Base-by-base conservation (phyloP, 2,797 vertebrate species). In the Hyperoplus lanceolatus region DNA sequence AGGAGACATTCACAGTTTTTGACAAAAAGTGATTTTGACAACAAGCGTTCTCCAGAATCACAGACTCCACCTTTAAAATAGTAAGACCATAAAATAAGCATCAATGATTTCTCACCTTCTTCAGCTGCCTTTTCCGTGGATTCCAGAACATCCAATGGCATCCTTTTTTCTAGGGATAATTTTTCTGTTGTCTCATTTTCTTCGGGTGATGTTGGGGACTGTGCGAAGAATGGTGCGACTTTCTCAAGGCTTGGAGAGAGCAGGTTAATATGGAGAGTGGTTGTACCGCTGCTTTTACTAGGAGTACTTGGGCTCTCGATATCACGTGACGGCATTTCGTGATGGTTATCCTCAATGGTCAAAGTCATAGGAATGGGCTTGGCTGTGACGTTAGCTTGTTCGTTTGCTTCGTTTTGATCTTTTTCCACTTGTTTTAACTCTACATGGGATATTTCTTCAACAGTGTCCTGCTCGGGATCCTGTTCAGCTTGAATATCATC, bases 211-310 rank as follows among this genome's bases (percentile, higher is more conserved):
- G 51, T 21, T 29, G 77, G 61, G 4, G 81, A 51, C 60, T 70
- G 82, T 0, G 64, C 73, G 7, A 86, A 88, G 16, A 81, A 55
- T 54, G 78, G 16, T 0, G 18, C 0, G 29, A 5, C 45, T 64
- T 82, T 88, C 53, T 91, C 89, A 4, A 81, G 63, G 66, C 73
- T 86, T 8, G 89, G 86, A 55, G 93, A 92, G 55, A 72, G 45
- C 0, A 90, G 77, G 1, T 87, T 87, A 0, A 89, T 85, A 59
- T 86, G 79, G 59, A 92, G 4, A 7, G 29, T 67, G 36, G 82
- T 54, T 0, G 56, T 82, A 14, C 12, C 29, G 45, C 62, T 69
- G 60, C 74, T 83, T 66, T 77, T 77, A 54, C 73, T 68, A 75
- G 85, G 80, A 67, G 67, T 51, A 36, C 21, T 55, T 58, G 65